phyloP scores from a whole-genome alignment of 92 coral and sea anemone species.

The Phymanthus crucifer region DNA sequence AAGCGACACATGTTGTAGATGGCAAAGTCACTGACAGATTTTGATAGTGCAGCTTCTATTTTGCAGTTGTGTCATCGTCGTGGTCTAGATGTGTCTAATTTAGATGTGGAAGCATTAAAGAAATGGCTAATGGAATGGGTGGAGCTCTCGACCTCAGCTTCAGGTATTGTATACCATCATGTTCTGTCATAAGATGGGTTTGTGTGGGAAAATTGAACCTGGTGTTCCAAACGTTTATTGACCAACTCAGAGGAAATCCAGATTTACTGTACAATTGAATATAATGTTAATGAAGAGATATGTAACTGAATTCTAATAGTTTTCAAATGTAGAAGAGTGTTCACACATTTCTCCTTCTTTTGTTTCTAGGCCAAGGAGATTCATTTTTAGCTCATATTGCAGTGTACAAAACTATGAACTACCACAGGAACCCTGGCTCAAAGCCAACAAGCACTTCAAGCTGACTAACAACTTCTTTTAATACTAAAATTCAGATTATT shows the following conservation, averaged over 20 bases:
- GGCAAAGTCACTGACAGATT: not conserved
- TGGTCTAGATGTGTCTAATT: constrained; percentile 80
- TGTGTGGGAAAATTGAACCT: no score
- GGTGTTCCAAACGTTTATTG: no score
- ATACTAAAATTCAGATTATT: not conserved
- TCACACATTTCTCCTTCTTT: not conserved
- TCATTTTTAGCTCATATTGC: constrained; percentile 95
- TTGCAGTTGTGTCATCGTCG: constrained; percentile 93
- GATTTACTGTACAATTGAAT: no score
- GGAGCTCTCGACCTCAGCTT: constrained; percentile 71
- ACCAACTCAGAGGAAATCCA: no score
- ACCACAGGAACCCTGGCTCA: constrained; percentile 85
- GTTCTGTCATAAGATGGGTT: no score
- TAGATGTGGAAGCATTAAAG: constrained; percentile 69
- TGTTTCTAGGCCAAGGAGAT: constrained; percentile 70
- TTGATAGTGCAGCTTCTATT: not conserved
- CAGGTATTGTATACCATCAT: constrained; percentile 63
- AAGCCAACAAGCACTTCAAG: constrained; percentile 79
- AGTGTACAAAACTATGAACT: constrained; percentile 79
- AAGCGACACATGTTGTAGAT: no score
- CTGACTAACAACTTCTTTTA: constrained; percentile 1
- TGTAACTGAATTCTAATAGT: not conserved
- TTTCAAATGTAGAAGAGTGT: not conserved
- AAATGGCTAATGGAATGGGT: constrained; percentile 92
- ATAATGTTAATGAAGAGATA: no score